phyloP scores from a whole-genome alignment of 2,797 vertebrate species.

The Danio aesculapii region DNA sequence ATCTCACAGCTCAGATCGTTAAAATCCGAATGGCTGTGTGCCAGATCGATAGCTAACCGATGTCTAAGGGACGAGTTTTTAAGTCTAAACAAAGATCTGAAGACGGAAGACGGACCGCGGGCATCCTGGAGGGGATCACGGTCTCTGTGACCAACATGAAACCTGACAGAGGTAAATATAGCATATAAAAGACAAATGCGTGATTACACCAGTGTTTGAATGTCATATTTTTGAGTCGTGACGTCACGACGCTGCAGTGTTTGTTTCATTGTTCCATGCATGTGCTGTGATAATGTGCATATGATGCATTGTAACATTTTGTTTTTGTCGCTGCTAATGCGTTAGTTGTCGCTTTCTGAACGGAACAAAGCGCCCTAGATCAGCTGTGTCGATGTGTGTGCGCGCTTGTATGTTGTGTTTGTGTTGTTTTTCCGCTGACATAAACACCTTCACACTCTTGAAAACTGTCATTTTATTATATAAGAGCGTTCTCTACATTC shows the following conservation, averaged over 20 bases:
- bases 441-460: conserved; percentile 10
- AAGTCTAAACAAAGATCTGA: conserved; percentile 59
- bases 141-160: conserved; percentile 90
- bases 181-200: neutral
- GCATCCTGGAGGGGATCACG: conserved; percentile 69
- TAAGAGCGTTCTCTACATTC: neutral
- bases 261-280: conserved; percentile 31
- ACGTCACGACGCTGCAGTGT: conserved; percentile 32
- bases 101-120: conserved; percentile 58
- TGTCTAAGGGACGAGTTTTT: conserved; percentile 47
- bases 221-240: conserved; percentile 26
- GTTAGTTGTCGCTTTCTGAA: neutral
- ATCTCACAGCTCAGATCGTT: conserved; percentile 19
- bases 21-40: conserved; percentile 41
- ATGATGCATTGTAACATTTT: neutral
- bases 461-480: neutral
- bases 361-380: conserved; percentile 49
- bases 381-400: neutral
- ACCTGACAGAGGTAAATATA: conserved; percentile 89
- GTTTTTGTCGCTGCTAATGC: neutral
- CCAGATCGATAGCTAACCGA: conserved; percentile 28
- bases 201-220: neutral
- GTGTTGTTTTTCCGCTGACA: conserved; percentile 4
- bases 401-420: conserved; percentile 11
- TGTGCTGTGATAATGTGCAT: neutral